Evolutionary conservation across 53 echinoderm and acorn worm species (phyloP).

Genomic region (Hippasteria phrygiana): DNA sequence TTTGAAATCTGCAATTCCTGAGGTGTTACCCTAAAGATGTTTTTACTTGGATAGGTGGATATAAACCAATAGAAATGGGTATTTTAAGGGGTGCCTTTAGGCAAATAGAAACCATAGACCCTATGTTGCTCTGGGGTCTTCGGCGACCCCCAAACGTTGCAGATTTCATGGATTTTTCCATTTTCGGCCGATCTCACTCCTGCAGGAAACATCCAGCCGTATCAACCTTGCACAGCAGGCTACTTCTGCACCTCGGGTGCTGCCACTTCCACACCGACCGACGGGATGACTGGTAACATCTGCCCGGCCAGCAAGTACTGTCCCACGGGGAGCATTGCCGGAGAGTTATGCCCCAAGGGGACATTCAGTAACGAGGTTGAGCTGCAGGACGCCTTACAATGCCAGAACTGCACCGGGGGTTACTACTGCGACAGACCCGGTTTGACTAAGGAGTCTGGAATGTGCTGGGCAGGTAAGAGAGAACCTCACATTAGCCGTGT

Average conservation of each 20-base stretch:
- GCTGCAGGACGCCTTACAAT: slow-evolving; percentile 72
- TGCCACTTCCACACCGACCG: slow-evolving; percentile 72
- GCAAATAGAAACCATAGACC: no score
- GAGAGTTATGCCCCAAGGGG: slow-evolving; percentile 89
- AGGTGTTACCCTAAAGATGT: no score
- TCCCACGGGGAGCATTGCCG: slow-evolving; percentile 81
- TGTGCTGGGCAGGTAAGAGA: slow-evolving; percentile 85
- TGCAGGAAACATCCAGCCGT: slow-evolving; percentile 83
- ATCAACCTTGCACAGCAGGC: slow-evolving; percentile 84
- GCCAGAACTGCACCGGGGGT: slow-evolving; percentile 93
- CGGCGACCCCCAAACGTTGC: no score
- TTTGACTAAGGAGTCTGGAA: slow-evolving; percentile 77
- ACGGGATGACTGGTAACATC: slow-evolving; percentile 82
- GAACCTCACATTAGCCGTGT: not conserved
- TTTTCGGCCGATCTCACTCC: not conserved
- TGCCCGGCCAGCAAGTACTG: slow-evolving; percentile 95
- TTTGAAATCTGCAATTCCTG: no score
- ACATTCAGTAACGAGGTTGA: slow-evolving; percentile 87
- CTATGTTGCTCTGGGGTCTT: no score
- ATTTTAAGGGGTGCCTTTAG: no score
- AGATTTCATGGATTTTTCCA: not conserved
- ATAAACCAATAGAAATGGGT: no score
- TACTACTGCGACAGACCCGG: slow-evolving; percentile 90
- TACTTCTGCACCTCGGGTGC: slow-evolving; percentile 85
- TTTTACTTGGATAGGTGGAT: no score